These are phyloP conservation scores for Scaptomyza montana DNA, from an alignment of 1,140 invertebrate species.

Conservation along the genomic window DNA sequence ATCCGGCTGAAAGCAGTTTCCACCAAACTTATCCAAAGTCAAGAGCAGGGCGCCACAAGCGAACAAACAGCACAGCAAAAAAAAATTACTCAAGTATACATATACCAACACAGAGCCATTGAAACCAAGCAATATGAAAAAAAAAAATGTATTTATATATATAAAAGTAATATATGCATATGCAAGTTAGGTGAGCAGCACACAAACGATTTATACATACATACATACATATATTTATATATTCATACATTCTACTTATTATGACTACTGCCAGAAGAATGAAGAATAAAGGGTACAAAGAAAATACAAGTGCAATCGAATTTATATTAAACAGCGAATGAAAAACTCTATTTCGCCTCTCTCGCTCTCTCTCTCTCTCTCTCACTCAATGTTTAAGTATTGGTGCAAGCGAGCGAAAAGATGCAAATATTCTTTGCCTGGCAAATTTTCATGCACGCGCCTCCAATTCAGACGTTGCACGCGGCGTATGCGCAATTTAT, in stretches of 20 bases:
- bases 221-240: neutral
- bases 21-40: constrained; percentile 81
- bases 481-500: constrained; percentile 71
- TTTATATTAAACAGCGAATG: constrained; percentile 27
- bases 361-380: neutral
- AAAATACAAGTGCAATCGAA: constrained; percentile 44
- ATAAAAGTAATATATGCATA: constrained; percentile 1
- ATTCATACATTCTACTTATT: constrained; percentile 2
- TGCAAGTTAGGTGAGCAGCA: constrained; percentile 7
- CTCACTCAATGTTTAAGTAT: too few relatives aligned
- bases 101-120: too few relatives aligned
- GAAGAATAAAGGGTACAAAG: constrained; percentile 1
- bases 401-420: constrained; percentile 7
- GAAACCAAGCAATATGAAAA: constrained; percentile 28
- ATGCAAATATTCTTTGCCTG: constrained; percentile 27
- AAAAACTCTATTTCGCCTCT: neutral
- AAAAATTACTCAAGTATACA: neutral
- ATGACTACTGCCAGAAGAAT: constrained; percentile 8
- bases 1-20: constrained; percentile 80
- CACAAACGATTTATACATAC: constrained; percentile 5
- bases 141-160: neutral
- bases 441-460: constrained; percentile 58
- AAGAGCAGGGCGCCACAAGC: constrained; percentile 53
- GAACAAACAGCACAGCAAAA: constrained; percentile 25
- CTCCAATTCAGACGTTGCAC: constrained; percentile 42